phyloP scores from a whole-genome alignment of 2,797 vertebrate genomes.

The Cyclura pinguis region DNA sequence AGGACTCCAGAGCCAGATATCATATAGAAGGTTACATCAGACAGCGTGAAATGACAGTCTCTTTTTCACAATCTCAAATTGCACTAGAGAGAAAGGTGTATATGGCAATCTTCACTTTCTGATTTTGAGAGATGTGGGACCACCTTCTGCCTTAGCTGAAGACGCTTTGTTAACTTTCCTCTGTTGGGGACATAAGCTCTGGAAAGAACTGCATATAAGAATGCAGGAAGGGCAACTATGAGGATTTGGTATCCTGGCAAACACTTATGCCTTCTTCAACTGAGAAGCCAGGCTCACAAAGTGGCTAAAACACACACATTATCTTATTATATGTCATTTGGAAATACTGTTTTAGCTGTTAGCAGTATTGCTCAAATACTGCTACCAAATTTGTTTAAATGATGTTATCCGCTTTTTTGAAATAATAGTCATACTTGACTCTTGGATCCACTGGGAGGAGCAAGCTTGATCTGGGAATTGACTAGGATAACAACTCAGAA shows the following conservation, averaged over 20 bases:
- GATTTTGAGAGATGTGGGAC: background rate
- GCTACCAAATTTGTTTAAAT: background rate
- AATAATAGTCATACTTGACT: background rate
- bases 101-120: background rate
- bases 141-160: background rate
- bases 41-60: background rate
- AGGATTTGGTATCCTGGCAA: background rate
- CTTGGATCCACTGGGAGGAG: background rate
- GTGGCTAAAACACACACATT: background rate
- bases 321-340: background rate
- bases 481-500: background rate
- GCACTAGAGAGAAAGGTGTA: background rate
- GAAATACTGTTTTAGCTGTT: background rate
- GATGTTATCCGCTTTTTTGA: background rate
- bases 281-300: background rate
- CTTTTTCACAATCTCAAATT: background rate
- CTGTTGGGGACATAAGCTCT: background rate
- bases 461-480: background rate
- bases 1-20: background rate
- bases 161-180: background rate
- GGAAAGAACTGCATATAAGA: background rate
- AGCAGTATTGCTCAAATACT: background rate
- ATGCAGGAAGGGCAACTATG: background rate
- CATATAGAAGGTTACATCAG: background rate
- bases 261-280: background rate